Base-by-base conservation (phyloP, 2,888 invertebrate genomes). In the Parnassius orleans region DNA sequence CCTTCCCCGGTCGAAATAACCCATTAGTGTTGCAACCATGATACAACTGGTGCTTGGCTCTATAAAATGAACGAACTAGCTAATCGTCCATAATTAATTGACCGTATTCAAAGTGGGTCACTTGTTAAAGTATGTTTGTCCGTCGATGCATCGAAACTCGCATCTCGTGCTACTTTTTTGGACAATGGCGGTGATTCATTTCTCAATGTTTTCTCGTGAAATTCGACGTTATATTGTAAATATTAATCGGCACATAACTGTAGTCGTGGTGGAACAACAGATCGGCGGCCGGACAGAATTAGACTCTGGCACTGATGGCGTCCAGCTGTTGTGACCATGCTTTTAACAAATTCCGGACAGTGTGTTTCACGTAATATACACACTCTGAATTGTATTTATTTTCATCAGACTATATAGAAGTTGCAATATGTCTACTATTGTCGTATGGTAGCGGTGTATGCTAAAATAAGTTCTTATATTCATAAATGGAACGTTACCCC, bases 301-400 rank as follows among this genome's bases (percentile, higher is more conserved):
- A 87, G 87, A 86, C 67, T 70, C 82, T 85, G 87, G 87, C 87
- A 84, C 74, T 69, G 76, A 68, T 71, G 71, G 72, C 71, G 66
- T 73, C 76, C 74, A 68, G 73, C 64, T 76, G 63, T 65, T 69
- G 71, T 65, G 65, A 5, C 82, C 73, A 70, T 44, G 60, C 53
- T 53, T 55, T 14, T 24, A 52, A 11, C 11, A 52, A 5, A 10
- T 48, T n/a, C 5, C 0, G 46, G n/a, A n/a, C 12, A 46, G 10
- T 46, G n/a, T 12, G n/a, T 46, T 46, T 10, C 12, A 46, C 11
- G 33, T 33, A 33, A 33, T 33, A 33, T 33, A 33, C 33, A 7
- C 33, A 5, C 33, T 33, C 33, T 33, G 33, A 33, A 5, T 33
- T 33, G 7, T 33, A 33, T 33, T 33, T 33, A 33, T 5, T 33